Conservation (phyloP, 2,797 vertebrate genomes). For the Hippopotamyrus pictus region DNA sequence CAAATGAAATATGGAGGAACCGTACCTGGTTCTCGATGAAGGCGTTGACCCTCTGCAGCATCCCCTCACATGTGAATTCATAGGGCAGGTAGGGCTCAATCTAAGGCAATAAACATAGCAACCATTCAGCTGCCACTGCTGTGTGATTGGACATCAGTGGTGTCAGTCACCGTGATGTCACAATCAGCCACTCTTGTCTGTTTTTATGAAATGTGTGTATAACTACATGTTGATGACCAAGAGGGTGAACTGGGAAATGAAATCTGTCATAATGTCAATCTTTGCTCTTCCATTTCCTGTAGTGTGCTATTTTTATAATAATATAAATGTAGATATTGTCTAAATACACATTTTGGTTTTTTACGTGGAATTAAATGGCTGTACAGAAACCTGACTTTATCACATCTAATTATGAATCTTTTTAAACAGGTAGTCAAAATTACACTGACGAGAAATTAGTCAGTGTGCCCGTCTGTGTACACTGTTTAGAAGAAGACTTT, state of each 20-base stretch:
- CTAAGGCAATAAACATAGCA: constrained; percentile 51
- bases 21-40: constrained; percentile 92
- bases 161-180: not conserved
- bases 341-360: not conserved
- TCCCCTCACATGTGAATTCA: constrained; percentile 95
- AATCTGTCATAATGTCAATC: not conserved
- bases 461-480: not conserved
- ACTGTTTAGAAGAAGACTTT: not conserved
- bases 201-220: not conserved
- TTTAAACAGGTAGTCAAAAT: not conserved
- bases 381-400: not conserved
- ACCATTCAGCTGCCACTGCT: not conserved
- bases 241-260: not conserved
- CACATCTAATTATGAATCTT: not conserved
- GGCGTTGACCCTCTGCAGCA: constrained; percentile 92
- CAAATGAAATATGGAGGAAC: not conserved
- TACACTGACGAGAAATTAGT: not conserved
- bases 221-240: not conserved
- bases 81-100: constrained; percentile 96
- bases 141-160: not conserved
- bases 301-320: not conserved
- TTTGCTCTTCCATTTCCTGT: not conserved
- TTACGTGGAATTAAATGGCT: not conserved
- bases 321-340: not conserved
- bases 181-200: not conserved